Evolutionary conservation across 1,140 invertebrate genomes (phyloP).

Genomic region (Odontomachus brunneus): DNA sequence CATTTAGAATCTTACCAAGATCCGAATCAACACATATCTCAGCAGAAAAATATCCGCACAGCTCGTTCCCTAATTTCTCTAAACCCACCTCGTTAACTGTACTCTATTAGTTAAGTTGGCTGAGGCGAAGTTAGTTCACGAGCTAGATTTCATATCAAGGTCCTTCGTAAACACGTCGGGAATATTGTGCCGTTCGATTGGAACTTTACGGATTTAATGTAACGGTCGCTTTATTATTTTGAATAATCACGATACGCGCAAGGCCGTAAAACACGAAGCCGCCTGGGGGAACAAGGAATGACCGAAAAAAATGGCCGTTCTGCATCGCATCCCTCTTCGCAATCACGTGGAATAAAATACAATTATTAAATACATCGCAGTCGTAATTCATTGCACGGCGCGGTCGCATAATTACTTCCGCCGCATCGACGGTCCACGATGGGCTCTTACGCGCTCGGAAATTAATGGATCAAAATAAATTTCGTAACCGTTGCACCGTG

Average conservation of each 20-base stretch:
- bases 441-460: slow-evolving; percentile 24
- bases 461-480: slow-evolving; percentile 52
- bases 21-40: no score
- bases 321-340: not conserved
- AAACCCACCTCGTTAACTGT: no score
- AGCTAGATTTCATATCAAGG: not conserved
- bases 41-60: no score
- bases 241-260: slow-evolving; percentile 18
- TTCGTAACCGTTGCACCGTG: slow-evolving; percentile 26
- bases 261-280: slow-evolving; percentile 32
- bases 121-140: no score
- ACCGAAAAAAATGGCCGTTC: not conserved
- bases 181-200: slow-evolving; percentile 5
- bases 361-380: slow-evolving; percentile 49
- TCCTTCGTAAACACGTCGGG: not conserved
- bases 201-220: not conserved
- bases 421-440: slow-evolving; percentile 31
- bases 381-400: slow-evolving; percentile 43
- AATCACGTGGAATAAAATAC: slow-evolving; percentile 47
- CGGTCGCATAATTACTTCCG: slow-evolving; percentile 55
- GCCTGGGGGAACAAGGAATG: not conserved
- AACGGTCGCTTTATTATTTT: slow-evolving; percentile 31
- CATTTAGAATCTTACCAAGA: slow-evolving; percentile 5
- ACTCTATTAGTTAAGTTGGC: no score
- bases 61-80: not conserved